Base-by-base conservation (phyloP, 1,140 invertebrate genomes). In the Manduca sexta region DNA sequence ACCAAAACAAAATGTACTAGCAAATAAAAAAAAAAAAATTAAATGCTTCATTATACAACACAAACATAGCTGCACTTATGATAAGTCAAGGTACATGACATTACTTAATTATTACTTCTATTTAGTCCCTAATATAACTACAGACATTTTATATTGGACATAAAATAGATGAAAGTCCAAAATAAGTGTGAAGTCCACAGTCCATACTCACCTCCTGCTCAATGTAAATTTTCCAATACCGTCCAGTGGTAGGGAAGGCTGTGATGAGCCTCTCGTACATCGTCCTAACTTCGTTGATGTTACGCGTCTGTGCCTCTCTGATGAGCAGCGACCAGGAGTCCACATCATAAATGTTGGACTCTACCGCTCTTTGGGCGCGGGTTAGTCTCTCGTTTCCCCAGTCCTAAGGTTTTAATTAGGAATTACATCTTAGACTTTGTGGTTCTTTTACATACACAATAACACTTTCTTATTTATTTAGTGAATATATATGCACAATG, bases 201-300 rank as follows among this genome's bases (percentile, higher is more conserved):
- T 5, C 21, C 21, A 26, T n/a, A n/a, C 59, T 47, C 40, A 80
- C 95, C 93, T 99, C 98, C 89, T 99, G 97, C 86, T 99, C 98
- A 68, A 99, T 99, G 86, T 98, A 99, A 58, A 98, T 95, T 87
- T 98, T 99, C 98, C 98, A 99, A 84, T 97, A 99, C 52, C 97
- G 90, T 1, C 97, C 98, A 34, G 96, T 95, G 29, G 96, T 98
- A 4, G 97, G 97, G 78, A 99, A 99, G 12, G 97, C 95, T 11
- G 88, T 85, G 1, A 99, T 95, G 1, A 99, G 88, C 66, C 94
- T 94, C 86, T 99, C 98, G 80, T 98, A 99, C 49, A 98, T 91
- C 7, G 91, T 89, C 38, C 98, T 88, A 7, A 97, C 95, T 82
- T 98, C 95, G 50, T 95, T 93, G 40, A 99, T 97, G 41, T 93